Base-by-base conservation (phyloP, 2,113 vertebrate species). In the Dromaius novaehollandiae region DNA sequence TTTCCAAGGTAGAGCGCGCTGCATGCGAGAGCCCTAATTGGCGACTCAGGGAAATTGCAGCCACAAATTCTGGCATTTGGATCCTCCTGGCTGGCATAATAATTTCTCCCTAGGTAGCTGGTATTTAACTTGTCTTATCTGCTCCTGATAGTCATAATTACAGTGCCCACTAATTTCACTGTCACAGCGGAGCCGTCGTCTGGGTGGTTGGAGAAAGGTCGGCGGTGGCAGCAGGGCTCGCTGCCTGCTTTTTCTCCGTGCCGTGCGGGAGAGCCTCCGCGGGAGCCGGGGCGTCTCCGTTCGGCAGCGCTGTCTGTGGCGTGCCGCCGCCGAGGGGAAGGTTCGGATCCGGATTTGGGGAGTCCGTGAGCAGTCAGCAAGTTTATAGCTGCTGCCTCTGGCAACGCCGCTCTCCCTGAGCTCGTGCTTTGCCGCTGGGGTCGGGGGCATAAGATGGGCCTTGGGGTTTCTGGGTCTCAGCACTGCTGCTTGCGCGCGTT, bases 91-190 rank as follows among this genome's bases (percentile, higher is more conserved):
- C 91, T 97, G 97, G 97, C 97, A 95, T 97, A 96, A 97, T 97
- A 97, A 97, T 98, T 95, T 95, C 94, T 98, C 96, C 95, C 97
- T 89, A 95, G 94, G 96, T 97, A 96, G 96, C 95, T 98, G 97
- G 90, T 98, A 98, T 98, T 98, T 98, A 98, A 98, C 98, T 97
- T 96, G 97, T 98, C 96, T 97, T 94, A 80, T 94, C 95, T 98
- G 95, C 83, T 96, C 83, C 90, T 82, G 93, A 97, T 97, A 95
- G 92, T 97, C 97, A 82, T 97, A 97, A 98, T 97, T 96, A 97
- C 85, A 83, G 76, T 92, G 94, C 97, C 96, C 94, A 36, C 75
- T 93, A 96, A 95, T 97, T 98, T 97, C 89, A 11, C 85, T 65
- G 85, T 74, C 32, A 81, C 76, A 46, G 46, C 13, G 93, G 91